Percentiles rank a stretch among this genome's conserved stretches.
Conservation (phyloP, 2,797 vertebrate genomes). For the Myotis planiceps region DNA sequence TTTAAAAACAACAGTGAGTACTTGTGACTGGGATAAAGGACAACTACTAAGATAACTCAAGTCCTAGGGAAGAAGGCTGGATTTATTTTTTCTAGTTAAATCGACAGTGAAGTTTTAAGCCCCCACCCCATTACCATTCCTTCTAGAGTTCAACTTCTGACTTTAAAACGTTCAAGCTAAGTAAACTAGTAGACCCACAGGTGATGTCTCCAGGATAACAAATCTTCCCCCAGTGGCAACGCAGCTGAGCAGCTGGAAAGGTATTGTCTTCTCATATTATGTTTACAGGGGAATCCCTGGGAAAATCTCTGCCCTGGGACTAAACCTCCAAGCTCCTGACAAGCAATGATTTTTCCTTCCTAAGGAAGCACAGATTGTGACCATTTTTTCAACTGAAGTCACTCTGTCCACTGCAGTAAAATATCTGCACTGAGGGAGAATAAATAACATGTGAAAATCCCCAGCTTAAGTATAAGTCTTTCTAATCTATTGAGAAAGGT, state of each 20-base stretch:
- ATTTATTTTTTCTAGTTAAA: not conserved
- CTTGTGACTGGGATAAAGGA: not conserved
- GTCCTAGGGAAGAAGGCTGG: not conserved
- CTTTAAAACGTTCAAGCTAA: constrained; percentile 59
- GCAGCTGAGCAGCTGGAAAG: not conserved
- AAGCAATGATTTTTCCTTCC: constrained; percentile 54
- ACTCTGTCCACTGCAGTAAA: constrained; percentile 27
- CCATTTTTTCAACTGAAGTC: constrained; percentile 47
- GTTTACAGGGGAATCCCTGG: constrained; percentile 11
- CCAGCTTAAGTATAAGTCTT: constrained; percentile 52
- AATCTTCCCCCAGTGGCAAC: not conserved
- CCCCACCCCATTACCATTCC: not conserved
- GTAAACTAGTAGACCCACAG: not conserved
- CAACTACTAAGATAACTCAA: not conserved
- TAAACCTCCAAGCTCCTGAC: constrained; percentile 22
- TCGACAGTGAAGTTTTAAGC: not conserved
- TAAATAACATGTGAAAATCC: constrained; percentile 59
- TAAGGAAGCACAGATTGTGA: constrained; percentile 50
- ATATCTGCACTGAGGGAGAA: constrained; percentile 58
- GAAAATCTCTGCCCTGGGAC: constrained; percentile 51
- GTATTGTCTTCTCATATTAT: constrained; percentile 26
- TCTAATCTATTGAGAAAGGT: constrained; percentile 51
- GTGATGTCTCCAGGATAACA: constrained; percentile 22
- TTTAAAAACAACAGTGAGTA: not conserved
- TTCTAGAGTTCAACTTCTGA: constrained; percentile 33